phyloP scores from a whole-genome alignment of 2,797 vertebrate genomes.

The Melopsittacus undulatus region DNA sequence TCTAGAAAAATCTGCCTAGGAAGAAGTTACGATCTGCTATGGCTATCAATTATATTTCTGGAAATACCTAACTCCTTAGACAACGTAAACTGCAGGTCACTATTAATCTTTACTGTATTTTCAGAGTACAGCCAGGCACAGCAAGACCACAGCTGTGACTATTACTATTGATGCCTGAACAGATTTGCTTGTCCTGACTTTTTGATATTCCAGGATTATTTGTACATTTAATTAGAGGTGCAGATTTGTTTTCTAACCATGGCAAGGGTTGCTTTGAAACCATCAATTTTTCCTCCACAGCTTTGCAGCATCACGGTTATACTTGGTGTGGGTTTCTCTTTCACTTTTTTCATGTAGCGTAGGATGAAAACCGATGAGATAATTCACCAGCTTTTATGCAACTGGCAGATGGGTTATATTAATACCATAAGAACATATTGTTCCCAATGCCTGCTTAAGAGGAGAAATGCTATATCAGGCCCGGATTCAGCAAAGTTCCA shows the following conservation, averaged over 20 bases:
- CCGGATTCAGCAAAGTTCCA: slow-evolving; percentile 8
- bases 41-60: fast-evolving
- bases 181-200: neutral
- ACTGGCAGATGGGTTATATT: slow-evolving; percentile 67
- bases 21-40: neutral
- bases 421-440: slow-evolving; percentile 68
- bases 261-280: neutral
- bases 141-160: neutral
- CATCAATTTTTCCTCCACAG: neutral
- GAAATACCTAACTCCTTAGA: neutral
- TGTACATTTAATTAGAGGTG: neutral
- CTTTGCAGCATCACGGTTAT: neutral
- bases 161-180: neutral
- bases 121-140: neutral
- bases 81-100: neutral
- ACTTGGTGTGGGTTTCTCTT: slow-evolving; percentile 11
- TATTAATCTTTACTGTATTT: neutral
- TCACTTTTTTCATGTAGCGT: slow-evolving; percentile 1
- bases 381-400: slow-evolving; percentile 58
- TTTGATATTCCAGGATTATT: neutral
- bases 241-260: neutral
- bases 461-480: slow-evolving; percentile 33
- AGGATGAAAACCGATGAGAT: slow-evolving; percentile 43
- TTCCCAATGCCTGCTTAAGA: slow-evolving; percentile 32
- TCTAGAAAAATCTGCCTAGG: neutral